A percentile compares a stretch with the other conserved stretches of the same genome.
These are phyloP conservation scores for Cydia splendana DNA, from an alignment of 1,140 invertebrate genomes.

Conservation along the genomic window DNA sequence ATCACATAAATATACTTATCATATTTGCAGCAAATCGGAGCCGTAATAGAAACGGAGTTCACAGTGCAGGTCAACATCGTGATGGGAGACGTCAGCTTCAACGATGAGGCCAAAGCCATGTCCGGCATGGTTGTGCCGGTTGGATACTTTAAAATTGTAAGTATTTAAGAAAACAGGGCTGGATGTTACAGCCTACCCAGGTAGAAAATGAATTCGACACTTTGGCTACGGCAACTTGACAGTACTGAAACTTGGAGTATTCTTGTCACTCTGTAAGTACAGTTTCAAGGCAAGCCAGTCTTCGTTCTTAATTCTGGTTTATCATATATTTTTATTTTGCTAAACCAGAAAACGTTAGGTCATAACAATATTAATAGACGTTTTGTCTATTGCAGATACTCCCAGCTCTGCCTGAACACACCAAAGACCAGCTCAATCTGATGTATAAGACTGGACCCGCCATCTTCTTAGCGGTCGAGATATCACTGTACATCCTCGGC, in stretches of 20 bases:
- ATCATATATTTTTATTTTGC: background rate
- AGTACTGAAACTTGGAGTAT: no score
- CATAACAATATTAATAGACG: background rate
- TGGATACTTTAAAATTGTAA: constrained; percentile 83
- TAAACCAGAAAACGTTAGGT: background rate
- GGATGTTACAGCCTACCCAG: no score
- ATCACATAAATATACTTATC: no score
- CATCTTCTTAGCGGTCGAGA: constrained; percentile 26
- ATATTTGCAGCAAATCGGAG: constrained; percentile 62
- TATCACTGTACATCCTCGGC: constrained; percentile 16
- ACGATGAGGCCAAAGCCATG: constrained; percentile 77
- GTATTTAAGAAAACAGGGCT: constrained; percentile 36
- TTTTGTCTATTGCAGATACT: constrained; percentile 30
- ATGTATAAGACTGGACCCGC: constrained; percentile 33
- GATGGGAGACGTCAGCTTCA: constrained; percentile 79
- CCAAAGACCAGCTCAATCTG: background rate
- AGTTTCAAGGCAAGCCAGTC: no score
- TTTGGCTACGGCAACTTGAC: no score
- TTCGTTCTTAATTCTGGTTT: background rate
- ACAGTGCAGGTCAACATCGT: constrained; percentile 84
- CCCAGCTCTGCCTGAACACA: constrained; percentile 28
- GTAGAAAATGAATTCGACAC: no score
- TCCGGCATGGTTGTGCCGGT: constrained; percentile 82
- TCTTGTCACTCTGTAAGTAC: no score
- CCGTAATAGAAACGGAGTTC: constrained; percentile 80